Evolutionary conservation across 35 echinoderm and acorn worm genomes (phyloP).

Genomic region (Ptychodera flava): DNA sequence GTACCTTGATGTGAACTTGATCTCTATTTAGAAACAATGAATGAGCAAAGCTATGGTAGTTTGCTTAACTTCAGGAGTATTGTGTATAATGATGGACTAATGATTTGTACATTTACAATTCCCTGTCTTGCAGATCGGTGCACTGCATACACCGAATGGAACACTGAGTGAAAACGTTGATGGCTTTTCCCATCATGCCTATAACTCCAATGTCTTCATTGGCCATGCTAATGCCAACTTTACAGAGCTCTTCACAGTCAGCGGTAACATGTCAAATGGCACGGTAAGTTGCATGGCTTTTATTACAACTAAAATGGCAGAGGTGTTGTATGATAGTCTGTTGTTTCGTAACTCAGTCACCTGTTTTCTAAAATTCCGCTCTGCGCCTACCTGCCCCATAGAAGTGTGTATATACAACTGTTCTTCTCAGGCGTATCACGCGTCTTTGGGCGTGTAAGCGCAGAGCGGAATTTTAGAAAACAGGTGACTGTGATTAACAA

Average conservation of each 20-base stretch:
- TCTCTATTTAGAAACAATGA: no score
- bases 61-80: no score
- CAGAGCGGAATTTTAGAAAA: no score
- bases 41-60: no score
- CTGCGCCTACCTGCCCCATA: no score
- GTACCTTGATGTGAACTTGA: no score
- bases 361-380: no score
- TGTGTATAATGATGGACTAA: background rate
- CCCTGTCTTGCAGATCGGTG: background rate
- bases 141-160: constrained; percentile 43
- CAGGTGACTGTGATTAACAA: no score
- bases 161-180: constrained; percentile 52
- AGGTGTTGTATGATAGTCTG: background rate
- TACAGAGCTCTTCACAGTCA: constrained; percentile 60
- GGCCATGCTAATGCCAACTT: constrained; percentile 43
- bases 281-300: background rate
- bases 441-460: no score
- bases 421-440: background rate
- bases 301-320: background rate
- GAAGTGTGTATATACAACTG: background rate
- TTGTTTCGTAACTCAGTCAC: no score
- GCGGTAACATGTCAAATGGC: background rate
- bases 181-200: constrained; percentile 53
- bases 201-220: constrained; percentile 36
- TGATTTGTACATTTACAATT: background rate